These are phyloP conservation scores for Sogatella furcifera DNA, from an alignment of 1,140 invertebrate species.

Conservation along the genomic window DNA sequence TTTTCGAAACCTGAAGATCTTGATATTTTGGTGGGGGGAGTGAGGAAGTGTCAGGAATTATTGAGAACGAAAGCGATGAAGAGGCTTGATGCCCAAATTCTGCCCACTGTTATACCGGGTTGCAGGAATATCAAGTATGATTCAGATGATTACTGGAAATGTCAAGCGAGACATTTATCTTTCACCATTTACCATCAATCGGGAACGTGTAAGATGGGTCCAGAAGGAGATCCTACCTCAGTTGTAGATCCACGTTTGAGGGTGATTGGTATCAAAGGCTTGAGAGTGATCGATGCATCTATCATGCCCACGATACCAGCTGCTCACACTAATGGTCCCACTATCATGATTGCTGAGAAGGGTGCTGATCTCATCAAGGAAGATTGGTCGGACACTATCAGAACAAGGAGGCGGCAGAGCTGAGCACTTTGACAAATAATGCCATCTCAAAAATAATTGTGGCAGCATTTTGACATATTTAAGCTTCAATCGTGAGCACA, in stretches of 20 bases:
- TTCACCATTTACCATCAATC: conserved; percentile 65
- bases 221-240: conserved; percentile 45
- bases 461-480: too few species aligned
- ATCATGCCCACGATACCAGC: conserved; percentile 47
- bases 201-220: conserved; percentile 81
- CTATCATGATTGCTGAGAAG: conserved; percentile 64
- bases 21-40: conserved; percentile 47
- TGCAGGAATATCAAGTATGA: conserved; percentile 51
- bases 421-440: too few species aligned
- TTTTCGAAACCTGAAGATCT: conserved; percentile 50
- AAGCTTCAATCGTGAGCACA: too few species aligned
- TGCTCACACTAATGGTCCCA: conserved; percentile 53
- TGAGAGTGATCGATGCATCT: conserved; percentile 67
- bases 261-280: conserved; percentile 52
- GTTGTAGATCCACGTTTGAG: conserved; percentile 58
- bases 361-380: conserved; percentile 51
- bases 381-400: conserved; percentile 30
- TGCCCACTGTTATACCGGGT: conserved; percentile 46
- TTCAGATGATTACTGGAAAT: conserved; percentile 61
- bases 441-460: too few species aligned
- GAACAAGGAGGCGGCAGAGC: too few species aligned
- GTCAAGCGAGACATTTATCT: conserved; percentile 52
- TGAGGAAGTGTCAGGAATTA: conserved; percentile 45
- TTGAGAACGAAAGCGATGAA: conserved; percentile 44
- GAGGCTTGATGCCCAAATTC: conserved; percentile 44